A percentile compares a stretch with the other conserved stretches of the same genome.
These are phyloP conservation scores for Monochamus saltuarius DNA, from an alignment of 1,140 invertebrate genomes.

Conservation along the genomic window DNA sequence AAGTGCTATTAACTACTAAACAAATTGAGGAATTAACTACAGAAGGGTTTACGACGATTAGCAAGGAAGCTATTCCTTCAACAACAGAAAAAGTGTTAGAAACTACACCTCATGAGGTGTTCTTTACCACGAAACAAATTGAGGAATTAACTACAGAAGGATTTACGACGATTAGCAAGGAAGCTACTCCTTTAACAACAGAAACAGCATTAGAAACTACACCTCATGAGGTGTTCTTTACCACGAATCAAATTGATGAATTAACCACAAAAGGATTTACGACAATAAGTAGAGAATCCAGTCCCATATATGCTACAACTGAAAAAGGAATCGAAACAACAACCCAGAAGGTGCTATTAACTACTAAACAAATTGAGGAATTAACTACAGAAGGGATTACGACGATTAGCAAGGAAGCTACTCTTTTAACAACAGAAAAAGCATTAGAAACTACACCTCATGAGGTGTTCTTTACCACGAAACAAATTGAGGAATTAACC, in stretches of 20 bases:
- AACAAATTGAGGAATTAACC: too few relatives aligned
- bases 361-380: too few relatives aligned
- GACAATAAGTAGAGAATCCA: neutral
- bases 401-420: too few relatives aligned
- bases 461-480: neutral
- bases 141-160: constrained; percentile 18
- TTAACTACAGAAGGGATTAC: too few relatives aligned
- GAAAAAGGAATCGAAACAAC: neutral
- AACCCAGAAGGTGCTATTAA: neutral
- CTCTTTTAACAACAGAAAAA: too few relatives aligned
- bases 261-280: neutral
- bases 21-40: neutral
- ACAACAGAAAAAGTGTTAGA: neutral
- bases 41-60: neutral
- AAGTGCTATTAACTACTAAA: constrained; percentile 10
- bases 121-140: constrained; percentile 19
- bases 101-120: constrained; percentile 9
- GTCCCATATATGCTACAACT: constrained; percentile 19
- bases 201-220: neutral
- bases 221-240: constrained; percentile 17
- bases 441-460: too few relatives aligned
- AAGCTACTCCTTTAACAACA: constrained; percentile 2
- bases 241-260: neutral
- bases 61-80: neutral
- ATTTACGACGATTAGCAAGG: neutral